Percentiles rank a stretch among this genome's conserved stretches.
Evolutionary conservation across 2,888 invertebrate species (phyloP).

Genomic region (Aphodius sticticus): DNA sequence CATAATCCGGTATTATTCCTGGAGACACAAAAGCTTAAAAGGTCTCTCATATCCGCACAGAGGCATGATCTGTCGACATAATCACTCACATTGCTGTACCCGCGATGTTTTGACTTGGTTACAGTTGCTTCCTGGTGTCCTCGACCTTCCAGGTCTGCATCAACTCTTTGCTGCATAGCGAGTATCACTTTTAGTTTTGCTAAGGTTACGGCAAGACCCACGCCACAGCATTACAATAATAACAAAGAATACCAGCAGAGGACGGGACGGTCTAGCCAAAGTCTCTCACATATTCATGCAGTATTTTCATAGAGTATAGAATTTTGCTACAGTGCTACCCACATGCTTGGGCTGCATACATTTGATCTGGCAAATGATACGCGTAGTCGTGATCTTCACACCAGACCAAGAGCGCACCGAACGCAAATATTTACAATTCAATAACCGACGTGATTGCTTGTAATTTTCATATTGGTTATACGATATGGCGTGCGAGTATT

Average conservation of each 20-base stretch:
- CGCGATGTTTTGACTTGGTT: background rate
- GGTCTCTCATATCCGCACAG: background rate
- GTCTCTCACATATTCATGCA: conserved; percentile 4
- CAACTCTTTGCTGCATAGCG: background rate
- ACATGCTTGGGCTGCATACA: background rate
- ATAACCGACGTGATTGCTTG: conserved; percentile 4
- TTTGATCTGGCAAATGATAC: conserved; percentile 4
- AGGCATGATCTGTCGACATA: conserved; percentile 4
- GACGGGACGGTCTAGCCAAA: background rate
- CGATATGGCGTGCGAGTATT: background rate
- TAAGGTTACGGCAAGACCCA: background rate
- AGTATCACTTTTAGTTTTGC: conserved; percentile 4
- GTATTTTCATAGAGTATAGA: background rate
- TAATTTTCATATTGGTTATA: background rate
- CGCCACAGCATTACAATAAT: background rate
- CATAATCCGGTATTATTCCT: background rate
- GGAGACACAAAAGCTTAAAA: background rate
- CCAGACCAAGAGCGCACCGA: background rate
- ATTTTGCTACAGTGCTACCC: background rate
- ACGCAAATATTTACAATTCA: conserved; percentile 4
- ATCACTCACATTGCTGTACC: background rate
- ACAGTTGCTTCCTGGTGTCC: background rate
- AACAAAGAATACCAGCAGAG: background rate
- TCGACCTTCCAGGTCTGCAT: background rate
- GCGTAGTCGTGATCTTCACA: conserved; percentile 4